Evolutionary conservation across 2,113 vertebrate species (phyloP).

Genomic region (Nipponia nippon): DNA sequence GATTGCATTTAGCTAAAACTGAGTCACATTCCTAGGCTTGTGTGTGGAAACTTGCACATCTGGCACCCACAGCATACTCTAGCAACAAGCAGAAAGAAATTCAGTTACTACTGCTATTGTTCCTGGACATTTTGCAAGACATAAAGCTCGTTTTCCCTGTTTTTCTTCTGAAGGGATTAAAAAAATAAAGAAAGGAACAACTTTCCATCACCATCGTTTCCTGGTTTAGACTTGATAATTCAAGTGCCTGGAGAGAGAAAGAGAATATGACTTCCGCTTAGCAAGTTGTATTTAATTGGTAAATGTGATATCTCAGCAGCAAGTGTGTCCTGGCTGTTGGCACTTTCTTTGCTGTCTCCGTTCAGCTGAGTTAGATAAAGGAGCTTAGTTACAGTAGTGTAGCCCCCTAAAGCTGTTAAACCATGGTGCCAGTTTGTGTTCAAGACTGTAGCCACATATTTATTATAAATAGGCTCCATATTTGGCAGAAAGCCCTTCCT

Average conservation of each 20-base stretch:
- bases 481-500: neutral
- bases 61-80: neutral
- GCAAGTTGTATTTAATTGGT: neutral
- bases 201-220: neutral
- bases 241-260: neutral
- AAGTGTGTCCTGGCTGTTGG: neutral
- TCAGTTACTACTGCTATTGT: constrained; percentile 26
- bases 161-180: neutral
- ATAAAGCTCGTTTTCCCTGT: neutral
- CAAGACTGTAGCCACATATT: neutral
- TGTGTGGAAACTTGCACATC: constrained; percentile 25
- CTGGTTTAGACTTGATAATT: neutral
- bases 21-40: neutral
- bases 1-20: neutral
- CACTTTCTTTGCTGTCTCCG: neutral
- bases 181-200: neutral
- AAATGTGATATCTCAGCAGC: neutral
- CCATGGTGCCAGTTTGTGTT: neutral
- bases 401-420: neutral
- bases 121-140: constrained; percentile 24
- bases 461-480: neutral
- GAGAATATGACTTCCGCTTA: neutral
- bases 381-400: neutral
- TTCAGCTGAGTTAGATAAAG: neutral
- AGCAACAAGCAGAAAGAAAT: neutral